Conservation (phyloP, 2,888 invertebrate genomes). For the Andrena camellia region DNA sequence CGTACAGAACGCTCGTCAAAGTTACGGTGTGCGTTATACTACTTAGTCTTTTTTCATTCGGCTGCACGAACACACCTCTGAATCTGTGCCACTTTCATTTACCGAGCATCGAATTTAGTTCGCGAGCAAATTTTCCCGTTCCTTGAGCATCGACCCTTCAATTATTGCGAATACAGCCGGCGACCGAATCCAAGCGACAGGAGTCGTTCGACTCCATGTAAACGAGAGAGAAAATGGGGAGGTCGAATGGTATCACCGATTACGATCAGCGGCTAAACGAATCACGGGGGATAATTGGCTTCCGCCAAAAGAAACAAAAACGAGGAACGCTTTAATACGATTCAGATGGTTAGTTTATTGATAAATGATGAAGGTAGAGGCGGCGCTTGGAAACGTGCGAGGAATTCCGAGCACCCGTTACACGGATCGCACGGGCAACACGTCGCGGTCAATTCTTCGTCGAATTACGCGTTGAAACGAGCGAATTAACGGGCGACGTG, state of each 20-base stretch:
- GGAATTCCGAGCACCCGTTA: conserved; percentile 48
- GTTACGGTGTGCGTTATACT: no score
- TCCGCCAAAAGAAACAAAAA: conserved; percentile 47
- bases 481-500: conserved; percentile 38
- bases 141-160: not conserved
- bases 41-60: no score
- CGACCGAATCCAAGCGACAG: not conserved
- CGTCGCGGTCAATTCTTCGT: conserved; percentile 53
- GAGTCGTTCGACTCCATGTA: conserved; percentile 43
- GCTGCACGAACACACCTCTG: no score
- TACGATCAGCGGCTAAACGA: conserved; percentile 52
- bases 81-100: no score
- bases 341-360: conserved; percentile 59
- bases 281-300: conserved; percentile 53
- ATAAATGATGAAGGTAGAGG: conserved; percentile 48
- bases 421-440: conserved; percentile 45
- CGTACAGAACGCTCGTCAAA: no score
- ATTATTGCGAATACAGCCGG: not conserved
- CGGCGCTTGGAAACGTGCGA: conserved; percentile 35
- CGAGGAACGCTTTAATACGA: conserved; percentile 42
- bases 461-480: conserved; percentile 11
- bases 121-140: no score
- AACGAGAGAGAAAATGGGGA: conserved; percentile 63
- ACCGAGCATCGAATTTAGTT: no score
- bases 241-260: conserved; percentile 43